These are phyloP conservation scores for Octopus sinensis DNA, from an alignment of 1,140 invertebrate genomes.

Conservation along the genomic window DNA sequence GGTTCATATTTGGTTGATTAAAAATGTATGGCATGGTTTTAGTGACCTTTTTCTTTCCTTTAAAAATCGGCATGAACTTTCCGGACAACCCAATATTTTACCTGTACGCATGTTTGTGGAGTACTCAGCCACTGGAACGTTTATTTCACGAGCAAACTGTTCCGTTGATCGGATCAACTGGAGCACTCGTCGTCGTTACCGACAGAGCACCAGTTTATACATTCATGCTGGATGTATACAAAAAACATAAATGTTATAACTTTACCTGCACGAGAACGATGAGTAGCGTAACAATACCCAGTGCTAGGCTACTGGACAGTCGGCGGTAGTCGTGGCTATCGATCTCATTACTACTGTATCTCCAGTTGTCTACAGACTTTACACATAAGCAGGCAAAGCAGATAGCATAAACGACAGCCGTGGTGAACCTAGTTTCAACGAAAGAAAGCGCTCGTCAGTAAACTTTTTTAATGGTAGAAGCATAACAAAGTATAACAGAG, in stretches of 20 bases:
- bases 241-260: no score
- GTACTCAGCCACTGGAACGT: no score
- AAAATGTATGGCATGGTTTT: no score
- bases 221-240: no score
- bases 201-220: no score
- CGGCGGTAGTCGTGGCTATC: slow-evolving; percentile 35
- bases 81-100: background rate
- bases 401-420: slow-evolving; percentile 59
- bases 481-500: background rate
- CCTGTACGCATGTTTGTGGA: no score
- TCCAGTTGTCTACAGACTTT: slow-evolving; percentile 59
- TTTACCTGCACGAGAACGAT: slow-evolving; percentile 52
- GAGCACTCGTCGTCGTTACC: no score
- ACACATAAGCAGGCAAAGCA: slow-evolving; percentile 58
- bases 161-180: no score
- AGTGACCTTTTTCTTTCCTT: no score
- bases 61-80: no score
- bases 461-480: background rate
- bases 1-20: no score
- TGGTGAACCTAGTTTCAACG: slow-evolving; percentile 35
- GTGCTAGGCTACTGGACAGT: slow-evolving; percentile 45
- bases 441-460: background rate
- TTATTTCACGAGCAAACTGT: no score
- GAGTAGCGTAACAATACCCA: slow-evolving; percentile 54
- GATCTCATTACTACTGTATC: slow-evolving; percentile 40